Evolutionary conservation across 35 echinoderm and acorn worm genomes (phyloP).

Genomic region (Acanthaster planci): DNA sequence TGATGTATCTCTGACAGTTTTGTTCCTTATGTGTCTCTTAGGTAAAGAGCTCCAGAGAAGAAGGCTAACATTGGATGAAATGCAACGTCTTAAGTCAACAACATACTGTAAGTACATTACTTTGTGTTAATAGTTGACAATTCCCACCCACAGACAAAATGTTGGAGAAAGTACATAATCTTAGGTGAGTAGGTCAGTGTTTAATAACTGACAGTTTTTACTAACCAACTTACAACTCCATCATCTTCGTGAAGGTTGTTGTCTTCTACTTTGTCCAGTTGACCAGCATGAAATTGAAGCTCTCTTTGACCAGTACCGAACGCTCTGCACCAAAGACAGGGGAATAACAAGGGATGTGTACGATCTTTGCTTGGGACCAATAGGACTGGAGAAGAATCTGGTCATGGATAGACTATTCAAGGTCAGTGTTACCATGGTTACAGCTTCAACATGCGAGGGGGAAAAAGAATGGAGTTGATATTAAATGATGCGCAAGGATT

Average conservation of each 20-base stretch:
- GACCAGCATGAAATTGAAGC: conserved; percentile 93
- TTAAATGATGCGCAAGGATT: no score
- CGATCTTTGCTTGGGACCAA: conserved; percentile 89
- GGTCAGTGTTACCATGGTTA: conserved; percentile 40
- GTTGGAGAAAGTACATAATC: no score
- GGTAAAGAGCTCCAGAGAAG: conserved; percentile 74
- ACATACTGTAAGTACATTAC: conserved; percentile 78
- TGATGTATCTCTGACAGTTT: no score
- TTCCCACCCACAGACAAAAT: no score
- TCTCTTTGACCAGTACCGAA: conserved; percentile 80
- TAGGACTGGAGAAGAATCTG: conserved; percentile 85
- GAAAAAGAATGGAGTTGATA: no score
- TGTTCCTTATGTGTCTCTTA: conserved; percentile 41
- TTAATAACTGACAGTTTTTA: no score
- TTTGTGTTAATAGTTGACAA: no score
- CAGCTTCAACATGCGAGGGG: no score
- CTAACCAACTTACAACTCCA: no score
- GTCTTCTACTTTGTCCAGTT: conserved; percentile 56
- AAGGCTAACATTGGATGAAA: conserved; percentile 80
- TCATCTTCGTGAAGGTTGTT: no score
- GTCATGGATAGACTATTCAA: conserved; percentile 91
- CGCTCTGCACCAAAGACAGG: conserved; percentile 72
- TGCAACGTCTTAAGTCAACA: conserved; percentile 68
- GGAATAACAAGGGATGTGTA: conserved; percentile 91
- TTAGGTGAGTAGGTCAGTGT: no score